Percentiles rank a stretch among this genome's conserved stretches.
phyloP scores from a whole-genome alignment of 2,797 vertebrate species.

The Chelon labrosus region DNA sequence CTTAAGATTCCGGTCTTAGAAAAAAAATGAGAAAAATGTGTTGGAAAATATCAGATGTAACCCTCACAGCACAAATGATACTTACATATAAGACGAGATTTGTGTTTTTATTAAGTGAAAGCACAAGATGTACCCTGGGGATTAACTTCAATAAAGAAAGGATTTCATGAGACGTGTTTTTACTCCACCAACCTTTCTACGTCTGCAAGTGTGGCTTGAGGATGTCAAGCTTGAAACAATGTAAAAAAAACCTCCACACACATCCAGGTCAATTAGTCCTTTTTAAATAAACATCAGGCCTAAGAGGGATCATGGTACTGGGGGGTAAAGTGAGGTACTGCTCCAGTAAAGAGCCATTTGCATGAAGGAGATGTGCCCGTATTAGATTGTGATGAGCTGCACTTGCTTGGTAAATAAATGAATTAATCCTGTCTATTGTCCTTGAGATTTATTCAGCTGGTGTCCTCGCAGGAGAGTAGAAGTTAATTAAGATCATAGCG shows the following conservation, averaged over 20 bases:
- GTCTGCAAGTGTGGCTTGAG: slow-evolving; percentile 2
- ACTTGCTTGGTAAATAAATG: slow-evolving; percentile 77
- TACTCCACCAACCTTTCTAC: slow-evolving; percentile 2
- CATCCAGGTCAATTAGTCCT: slow-evolving; percentile 37
- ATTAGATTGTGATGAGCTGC: slow-evolving; percentile 75
- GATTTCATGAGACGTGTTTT: slow-evolving; percentile 5
- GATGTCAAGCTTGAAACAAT: slow-evolving; percentile 15
- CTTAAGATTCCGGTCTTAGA: slow-evolving; percentile 9
- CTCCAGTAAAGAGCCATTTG: slow-evolving; percentile 56
- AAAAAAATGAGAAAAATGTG: slow-evolving; percentile 5
- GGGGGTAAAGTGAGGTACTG: slow-evolving; percentile 10
- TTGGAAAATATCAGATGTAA: slow-evolving; percentile 9
- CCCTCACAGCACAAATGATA: slow-evolving; percentile 13
- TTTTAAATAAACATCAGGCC: slow-evolving; percentile 40
- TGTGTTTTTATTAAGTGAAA: slow-evolving; percentile 22
- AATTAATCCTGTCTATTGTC: slow-evolving; percentile 81
- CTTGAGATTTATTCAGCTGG: slow-evolving; percentile 78
- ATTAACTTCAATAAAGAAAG: slow-evolving; percentile 19
- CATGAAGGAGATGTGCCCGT: slow-evolving; percentile 64
- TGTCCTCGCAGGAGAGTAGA: slow-evolving; percentile 72
- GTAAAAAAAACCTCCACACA: background rate
- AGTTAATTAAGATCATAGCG: slow-evolving; percentile 78
- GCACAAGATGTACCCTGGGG: background rate
- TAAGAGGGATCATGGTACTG: slow-evolving; percentile 24
- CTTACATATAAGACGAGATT: background rate